Base-by-base conservation (phyloP, 2,797 vertebrate genomes). In the Allenopithecus nigroviridis region DNA sequence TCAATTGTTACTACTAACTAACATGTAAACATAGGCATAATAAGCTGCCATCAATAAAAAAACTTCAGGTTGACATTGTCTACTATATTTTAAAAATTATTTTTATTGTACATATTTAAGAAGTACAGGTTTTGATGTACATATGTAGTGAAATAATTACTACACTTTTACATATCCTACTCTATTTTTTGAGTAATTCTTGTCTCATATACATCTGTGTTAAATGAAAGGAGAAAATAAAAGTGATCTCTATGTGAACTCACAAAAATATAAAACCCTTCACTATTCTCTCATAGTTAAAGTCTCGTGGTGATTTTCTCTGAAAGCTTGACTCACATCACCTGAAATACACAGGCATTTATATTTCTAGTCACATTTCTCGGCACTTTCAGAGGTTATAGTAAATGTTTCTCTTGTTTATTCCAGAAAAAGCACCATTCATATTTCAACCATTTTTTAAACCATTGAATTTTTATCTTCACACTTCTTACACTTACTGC, bases 381-480 rank as follows among this genome's bases (percentile, higher is more conserved):
- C 95, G 72, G 86, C 39, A 81, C 53, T 83, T 74, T 70, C 0
- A 70, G 48, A 21, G 96, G 28, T 28, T 93, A 55, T 0, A 41
- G 0, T 50, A 76, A 90, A 75, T 84, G 26, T 17, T 94, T 76
- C 41, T 90, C 92, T 87, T 86, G 1, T 94, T 95, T 93, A 79
- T 91, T 95, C 5, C 28, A 91, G 36, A 53, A 79, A 87, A 88
- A 74, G 21, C 13, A 21, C 12, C 41, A 61, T 81, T 95, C 9
- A 30, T 75, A 53, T 33, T 96, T 72, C 16, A 87, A 86, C 1
- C 8, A 70, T 36, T 68, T 92, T 78, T 94, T 61, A 91, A 72
- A 57, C 14, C 68, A 94, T 93, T 78, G 21, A 81, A 74, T 95
- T 96, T 90, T 94, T 68, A 78, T 92, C 28, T 89, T 93, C 39